These are phyloP conservation scores for Hippocampus comes DNA, from an alignment of 2,113 vertebrate species.

Conservation along the genomic window DNA sequence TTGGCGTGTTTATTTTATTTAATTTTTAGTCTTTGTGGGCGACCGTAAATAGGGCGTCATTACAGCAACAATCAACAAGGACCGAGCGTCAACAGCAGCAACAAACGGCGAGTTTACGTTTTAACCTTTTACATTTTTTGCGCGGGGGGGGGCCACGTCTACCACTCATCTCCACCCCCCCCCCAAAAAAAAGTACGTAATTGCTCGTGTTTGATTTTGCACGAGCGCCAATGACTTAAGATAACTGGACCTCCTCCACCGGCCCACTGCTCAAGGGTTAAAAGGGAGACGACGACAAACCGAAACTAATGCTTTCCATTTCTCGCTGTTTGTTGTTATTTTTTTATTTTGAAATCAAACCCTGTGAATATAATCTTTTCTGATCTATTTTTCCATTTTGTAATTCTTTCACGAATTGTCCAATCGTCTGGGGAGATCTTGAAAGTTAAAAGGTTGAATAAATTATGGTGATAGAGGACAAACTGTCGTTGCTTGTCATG, in stretches of 20 bases:
- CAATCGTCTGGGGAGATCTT: slow-evolving; percentile 64
- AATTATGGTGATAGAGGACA: slow-evolving; percentile 72
- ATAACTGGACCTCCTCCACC: slow-evolving; percentile 46
- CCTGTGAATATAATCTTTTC: slow-evolving; percentile 70
- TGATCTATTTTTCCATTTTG: slow-evolving; percentile 70
- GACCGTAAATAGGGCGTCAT: slow-evolving; percentile 66
- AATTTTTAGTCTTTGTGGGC: slow-evolving; percentile 37
- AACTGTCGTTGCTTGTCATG: slow-evolving; percentile 8
- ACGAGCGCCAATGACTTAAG: slow-evolving; percentile 64
- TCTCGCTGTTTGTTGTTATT: slow-evolving; percentile 43
- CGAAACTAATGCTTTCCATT: slow-evolving; percentile 26
- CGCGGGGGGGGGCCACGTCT: too few species aligned
- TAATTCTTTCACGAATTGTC: slow-evolving; percentile 74
- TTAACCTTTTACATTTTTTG: slow-evolving; percentile 29
- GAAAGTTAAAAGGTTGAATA: slow-evolving; percentile 75
- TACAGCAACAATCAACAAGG: slow-evolving; percentile 72
- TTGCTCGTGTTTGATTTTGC: slow-evolving; percentile 58
- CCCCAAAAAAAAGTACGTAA: slow-evolving; percentile 16
- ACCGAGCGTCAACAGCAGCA: slow-evolving; percentile 51
- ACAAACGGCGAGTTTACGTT: slow-evolving; percentile 44
- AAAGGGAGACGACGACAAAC: slow-evolving; percentile 27
- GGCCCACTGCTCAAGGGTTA: slow-evolving; percentile 26
- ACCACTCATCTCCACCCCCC: too few species aligned
- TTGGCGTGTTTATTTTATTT: slow-evolving; percentile 35
- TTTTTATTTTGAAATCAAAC: slow-evolving; percentile 66